phyloP scores from a whole-genome alignment of 2,797 vertebrate genomes.

The Agapornis canus region DNA sequence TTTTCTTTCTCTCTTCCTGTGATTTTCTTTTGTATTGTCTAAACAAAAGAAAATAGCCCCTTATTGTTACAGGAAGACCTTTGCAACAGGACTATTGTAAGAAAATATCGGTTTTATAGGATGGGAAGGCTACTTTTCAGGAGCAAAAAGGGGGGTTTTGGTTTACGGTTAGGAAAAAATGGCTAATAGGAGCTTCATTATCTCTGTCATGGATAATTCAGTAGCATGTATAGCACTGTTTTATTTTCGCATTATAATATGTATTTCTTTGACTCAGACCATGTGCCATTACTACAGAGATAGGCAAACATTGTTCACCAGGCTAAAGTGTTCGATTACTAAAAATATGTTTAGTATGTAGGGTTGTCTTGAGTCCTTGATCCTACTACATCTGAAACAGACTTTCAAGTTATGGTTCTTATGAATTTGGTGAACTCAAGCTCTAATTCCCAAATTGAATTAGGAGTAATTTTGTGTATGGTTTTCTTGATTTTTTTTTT shows the following conservation, averaged over 20 bases:
- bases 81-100: not conserved
- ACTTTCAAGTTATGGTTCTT: not conserved
- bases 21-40: slow-evolving; percentile 8
- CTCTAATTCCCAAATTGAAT: not conserved
- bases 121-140: not conserved
- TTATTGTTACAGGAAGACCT: not conserved
- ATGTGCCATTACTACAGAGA: not conserved
- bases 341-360: not conserved
- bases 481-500: not conserved
- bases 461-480: not conserved
- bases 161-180: not conserved
- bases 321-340: not conserved
- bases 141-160: not conserved
- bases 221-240: not conserved
- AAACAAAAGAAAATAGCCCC: not conserved
- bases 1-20: not conserved
- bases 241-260: not conserved
- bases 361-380: not conserved
- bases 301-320: not conserved
- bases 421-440: not conserved
- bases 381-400: not conserved
- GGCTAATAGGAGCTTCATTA: not conserved
- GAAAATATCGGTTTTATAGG: not conserved
- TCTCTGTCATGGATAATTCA: not conserved
- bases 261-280: not conserved